Evolutionary conservation across 2,888 invertebrate genomes (phyloP).

Genomic region (Phoronis australis): DNA sequence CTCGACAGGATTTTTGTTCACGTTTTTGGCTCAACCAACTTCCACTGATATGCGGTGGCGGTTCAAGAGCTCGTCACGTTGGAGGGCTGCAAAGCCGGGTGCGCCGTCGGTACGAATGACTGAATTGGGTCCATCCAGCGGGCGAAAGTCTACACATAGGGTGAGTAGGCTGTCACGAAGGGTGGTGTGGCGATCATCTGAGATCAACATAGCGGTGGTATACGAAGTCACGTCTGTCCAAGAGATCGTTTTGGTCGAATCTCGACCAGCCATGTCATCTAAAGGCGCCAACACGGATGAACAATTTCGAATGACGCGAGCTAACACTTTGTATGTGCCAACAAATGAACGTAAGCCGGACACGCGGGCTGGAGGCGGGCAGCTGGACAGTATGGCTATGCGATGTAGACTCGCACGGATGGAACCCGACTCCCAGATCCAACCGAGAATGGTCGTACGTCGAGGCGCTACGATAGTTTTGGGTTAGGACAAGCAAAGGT

Average conservation of each 20-base stretch:
- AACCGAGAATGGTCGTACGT: conserved; percentile 11
- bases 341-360: too few species aligned
- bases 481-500: conserved; percentile 8
- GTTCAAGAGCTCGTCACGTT: conserved; percentile 2
- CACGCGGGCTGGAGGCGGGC: too few species aligned
- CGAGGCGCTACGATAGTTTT: conserved; percentile 10
- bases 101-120: conserved; percentile 9
- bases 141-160: conserved; percentile 2
- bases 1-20: too few species aligned
- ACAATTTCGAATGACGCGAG: conserved; percentile 7
- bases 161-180: conserved; percentile 2
- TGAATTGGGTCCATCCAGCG: conserved; percentile 2
- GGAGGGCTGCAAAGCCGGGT: conserved; percentile 6
- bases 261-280: conserved; percentile 2
- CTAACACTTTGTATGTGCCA: conserved; percentile 8
- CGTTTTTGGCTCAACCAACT: conserved; percentile 6
- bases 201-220: conserved; percentile 5
- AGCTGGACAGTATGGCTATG: conserved; percentile 1
- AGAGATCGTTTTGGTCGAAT: too few species aligned
- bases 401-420: conserved; percentile 11
- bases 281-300: conserved; percentile 9
- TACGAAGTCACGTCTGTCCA: conserved; percentile 15
- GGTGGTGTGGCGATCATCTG: conserved; percentile 4
- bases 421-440: conserved; percentile 15
- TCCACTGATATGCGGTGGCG: background rate